Evolutionary conservation across 2,113 vertebrate species (phyloP).

Genomic region (Acanthisitta chloris): DNA sequence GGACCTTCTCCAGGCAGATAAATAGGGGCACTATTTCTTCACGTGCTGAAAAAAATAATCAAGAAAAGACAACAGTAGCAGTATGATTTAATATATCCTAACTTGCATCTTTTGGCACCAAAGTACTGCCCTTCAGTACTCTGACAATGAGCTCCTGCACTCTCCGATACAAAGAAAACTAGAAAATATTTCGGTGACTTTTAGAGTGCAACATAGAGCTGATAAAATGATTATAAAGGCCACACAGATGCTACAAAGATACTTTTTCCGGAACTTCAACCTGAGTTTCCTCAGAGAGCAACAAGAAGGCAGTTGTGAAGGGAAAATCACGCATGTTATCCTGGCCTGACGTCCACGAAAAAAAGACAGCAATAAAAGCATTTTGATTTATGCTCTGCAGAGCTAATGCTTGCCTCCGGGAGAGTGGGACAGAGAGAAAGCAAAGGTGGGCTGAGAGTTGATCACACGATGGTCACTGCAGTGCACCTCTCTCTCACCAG

Average conservation of each 20-base stretch:
- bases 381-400: not conserved
- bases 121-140: not conserved
- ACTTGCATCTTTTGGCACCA: not conserved
- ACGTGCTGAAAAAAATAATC: not conserved
- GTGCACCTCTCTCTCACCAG: not conserved
- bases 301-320: not conserved
- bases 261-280: not conserved
- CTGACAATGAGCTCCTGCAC: not conserved
- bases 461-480: fast-evolving
- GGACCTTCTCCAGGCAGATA: not conserved
- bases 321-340: not conserved
- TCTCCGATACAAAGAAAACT: not conserved
- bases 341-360: not conserved
- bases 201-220: not conserved
- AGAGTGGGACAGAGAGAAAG: not conserved
- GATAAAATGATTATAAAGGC: not conserved
- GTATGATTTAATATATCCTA: not conserved
- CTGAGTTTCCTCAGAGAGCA: not conserved
- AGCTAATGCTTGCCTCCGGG: not conserved
- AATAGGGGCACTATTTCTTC: not conserved
- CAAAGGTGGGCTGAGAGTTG: not conserved
- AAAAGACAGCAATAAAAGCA: not conserved
- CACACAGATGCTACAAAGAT: not conserved
- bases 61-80: not conserved
- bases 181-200: not conserved